Evolutionary conservation across 2,797 vertebrate species (phyloP), one percentile per base, ranked within the genome.

Genomic region (Poecilia wingei): DNA sequence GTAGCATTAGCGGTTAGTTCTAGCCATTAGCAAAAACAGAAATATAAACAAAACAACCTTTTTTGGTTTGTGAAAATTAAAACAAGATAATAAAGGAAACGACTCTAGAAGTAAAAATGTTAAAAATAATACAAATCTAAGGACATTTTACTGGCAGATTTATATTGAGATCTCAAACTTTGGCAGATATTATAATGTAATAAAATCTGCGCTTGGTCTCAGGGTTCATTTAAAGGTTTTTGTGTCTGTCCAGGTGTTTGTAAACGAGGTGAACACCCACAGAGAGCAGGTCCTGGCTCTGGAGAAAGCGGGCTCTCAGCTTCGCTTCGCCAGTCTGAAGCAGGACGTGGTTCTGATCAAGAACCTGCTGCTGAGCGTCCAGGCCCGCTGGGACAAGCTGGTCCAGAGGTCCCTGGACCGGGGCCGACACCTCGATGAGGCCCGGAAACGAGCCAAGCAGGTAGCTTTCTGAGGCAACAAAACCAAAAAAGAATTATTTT

Each of bases 271-370:
- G 81, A 99, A 99, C 70, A 97, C 95, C 47, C 98, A 99, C 91
- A 95, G 98, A 77, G 98, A 99, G 77, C 98, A 97, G 90, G 98
- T 99, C 76, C 96, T 99, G 28, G 97, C 98, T 81, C 94, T 99
- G 93, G 98, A 99, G 88, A 98, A 99, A 92, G 97, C 95, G 0
- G 98, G 98, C 0, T 99, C 97, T 87, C 98, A 99, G 92, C 94
- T 99, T 25, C 98, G 99, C 84, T 99, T 99, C 36, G 97, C 98
- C 89, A 99, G 98, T 89, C 95, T 99, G 86, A 99, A 99, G 91
- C 98, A 99, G 92, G 98, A 99, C 0, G 98, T 99, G 76, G 98
- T 99, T 66, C 94, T 99, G 76, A 99, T 99, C 93, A 99, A 99
- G 92, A 99, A 99, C 93, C 96, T 99, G 86, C 95, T 99, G 91